These are phyloP conservation scores for Cryptocephalus primarius DNA, from an alignment of 2,888 invertebrate genomes.

Conservation along the genomic window DNA sequence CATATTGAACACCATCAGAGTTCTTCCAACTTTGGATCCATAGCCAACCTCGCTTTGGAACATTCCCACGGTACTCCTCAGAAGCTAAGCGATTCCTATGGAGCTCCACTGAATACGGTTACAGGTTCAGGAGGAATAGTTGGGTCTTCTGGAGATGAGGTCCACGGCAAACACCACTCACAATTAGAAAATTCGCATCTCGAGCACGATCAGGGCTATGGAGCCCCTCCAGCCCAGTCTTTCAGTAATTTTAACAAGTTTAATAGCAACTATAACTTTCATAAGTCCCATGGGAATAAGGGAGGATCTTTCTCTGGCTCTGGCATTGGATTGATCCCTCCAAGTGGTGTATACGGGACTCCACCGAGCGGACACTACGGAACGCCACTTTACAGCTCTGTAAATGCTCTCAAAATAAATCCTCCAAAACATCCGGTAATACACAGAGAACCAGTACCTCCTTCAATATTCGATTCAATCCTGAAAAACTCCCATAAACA, in stretches of 20 bases:
- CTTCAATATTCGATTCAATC: slow-evolving; percentile 55
- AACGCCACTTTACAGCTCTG: slow-evolving; percentile 26
- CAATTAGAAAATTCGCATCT: too few relatives aligned
- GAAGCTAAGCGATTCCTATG: slow-evolving; percentile 41
- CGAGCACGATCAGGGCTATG: slow-evolving; percentile 17
- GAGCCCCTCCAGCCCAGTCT: slow-evolving; percentile 28
- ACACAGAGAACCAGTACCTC: slow-evolving; percentile 64
- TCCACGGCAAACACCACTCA: slow-evolving; percentile 16
- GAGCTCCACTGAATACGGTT: slow-evolving; percentile 39
- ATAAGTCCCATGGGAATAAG: slow-evolving; percentile 12
- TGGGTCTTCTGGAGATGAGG: slow-evolving; percentile 27
- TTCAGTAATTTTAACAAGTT: slow-evolving; percentile 1
- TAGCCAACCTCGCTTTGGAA: slow-evolving; percentile 10
- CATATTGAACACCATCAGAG: slow-evolving; percentile 13
- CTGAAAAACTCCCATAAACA: slow-evolving; percentile 45
- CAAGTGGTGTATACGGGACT: slow-evolving; percentile 51
- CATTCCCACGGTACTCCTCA: slow-evolving; percentile 13
- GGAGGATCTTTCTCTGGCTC: slow-evolving; percentile 16
- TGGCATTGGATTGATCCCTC: slow-evolving; percentile 43
- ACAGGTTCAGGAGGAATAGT: slow-evolving; percentile 35
- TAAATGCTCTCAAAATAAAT: slow-evolving; percentile 15
- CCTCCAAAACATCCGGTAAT: slow-evolving; percentile 52
- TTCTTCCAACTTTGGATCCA: slow-evolving; percentile 3
- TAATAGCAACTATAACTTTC: slow-evolving; percentile 8
- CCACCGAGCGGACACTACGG: slow-evolving; percentile 43